Percentiles rank a stretch among this genome's conserved stretches.
These are phyloP conservation scores for Austrolebias charrua DNA, from an alignment of 2,797 vertebrate species.

Conservation along the genomic window DNA sequence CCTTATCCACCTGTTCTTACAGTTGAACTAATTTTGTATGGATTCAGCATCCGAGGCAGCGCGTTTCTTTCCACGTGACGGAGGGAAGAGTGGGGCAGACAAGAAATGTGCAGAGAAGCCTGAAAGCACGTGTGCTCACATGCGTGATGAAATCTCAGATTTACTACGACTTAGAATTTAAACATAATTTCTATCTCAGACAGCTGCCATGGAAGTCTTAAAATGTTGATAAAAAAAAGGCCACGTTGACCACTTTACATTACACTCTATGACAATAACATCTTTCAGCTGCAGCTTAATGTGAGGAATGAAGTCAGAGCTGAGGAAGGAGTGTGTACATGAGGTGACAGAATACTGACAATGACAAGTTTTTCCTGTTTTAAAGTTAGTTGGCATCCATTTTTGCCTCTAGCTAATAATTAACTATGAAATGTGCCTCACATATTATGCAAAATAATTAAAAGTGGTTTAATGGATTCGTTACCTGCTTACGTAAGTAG, in stretches of 20 bases:
- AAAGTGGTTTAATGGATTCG: neutral
- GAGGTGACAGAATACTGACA: too few relatives aligned
- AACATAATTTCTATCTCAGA: slow-evolving; percentile 58
- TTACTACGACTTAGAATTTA: slow-evolving; percentile 65
- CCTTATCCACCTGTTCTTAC: slow-evolving; percentile 69
- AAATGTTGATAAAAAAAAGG: slow-evolving; percentile 49
- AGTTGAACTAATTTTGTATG: slow-evolving; percentile 58
- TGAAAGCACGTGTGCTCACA: slow-evolving; percentile 36
- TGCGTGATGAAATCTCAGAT: slow-evolving; percentile 56
- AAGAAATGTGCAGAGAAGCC: slow-evolving; percentile 33
- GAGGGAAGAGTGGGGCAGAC: neutral
- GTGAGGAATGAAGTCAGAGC: slow-evolving; percentile 4
- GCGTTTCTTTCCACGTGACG: slow-evolving; percentile 20
- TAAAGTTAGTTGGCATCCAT: neutral
- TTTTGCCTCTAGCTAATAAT: neutral
- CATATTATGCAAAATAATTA: neutral
- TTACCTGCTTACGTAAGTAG: slow-evolving; percentile 25
- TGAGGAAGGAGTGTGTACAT: slow-evolving; percentile 1
- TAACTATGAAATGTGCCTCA: neutral
- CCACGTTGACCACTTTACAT: slow-evolving; percentile 43
- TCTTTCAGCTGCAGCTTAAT: slow-evolving; percentile 17
- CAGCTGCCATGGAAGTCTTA: slow-evolving; percentile 49
- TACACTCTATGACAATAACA: slow-evolving; percentile 20
- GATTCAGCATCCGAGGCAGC: slow-evolving; percentile 36
- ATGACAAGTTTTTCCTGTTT: neutral